Conservation (phyloP, 2,888 invertebrate species). For the Lasioglossum figueresi region DNA sequence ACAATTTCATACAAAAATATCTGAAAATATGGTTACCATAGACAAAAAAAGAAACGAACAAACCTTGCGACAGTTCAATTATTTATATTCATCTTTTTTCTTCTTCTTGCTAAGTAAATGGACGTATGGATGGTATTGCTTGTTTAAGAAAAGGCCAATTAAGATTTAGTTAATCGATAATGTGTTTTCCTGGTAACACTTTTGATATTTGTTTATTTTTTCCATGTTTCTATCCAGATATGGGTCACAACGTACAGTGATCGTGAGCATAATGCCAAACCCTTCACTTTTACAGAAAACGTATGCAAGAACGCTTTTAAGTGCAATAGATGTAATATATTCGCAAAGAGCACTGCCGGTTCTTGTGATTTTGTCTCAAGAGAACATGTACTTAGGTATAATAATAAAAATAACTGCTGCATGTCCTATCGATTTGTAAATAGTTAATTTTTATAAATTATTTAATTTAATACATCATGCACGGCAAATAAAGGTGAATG, state of each 20-base stretch:
- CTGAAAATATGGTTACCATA: conserved; percentile 2
- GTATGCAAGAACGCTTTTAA: conserved; percentile 78
- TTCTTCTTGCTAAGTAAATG: background rate
- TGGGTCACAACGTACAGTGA: conserved; percentile 77
- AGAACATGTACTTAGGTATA: conserved; percentile 75
- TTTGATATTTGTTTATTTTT: conserved; percentile 71
- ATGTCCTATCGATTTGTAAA: conserved; percentile 82
- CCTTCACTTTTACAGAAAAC: conserved; percentile 81
- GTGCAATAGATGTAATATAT: conserved; percentile 77
- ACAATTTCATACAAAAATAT: conserved; percentile 11
- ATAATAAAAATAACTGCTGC: conserved; percentile 74
- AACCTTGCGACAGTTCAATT: conserved; percentile 54
- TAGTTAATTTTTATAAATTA: conserved; percentile 83
- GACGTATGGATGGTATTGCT: conserved; percentile 3
- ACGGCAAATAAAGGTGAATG: conserved; percentile 64
- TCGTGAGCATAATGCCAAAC: conserved; percentile 77
- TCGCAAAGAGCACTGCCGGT: conserved; percentile 77
- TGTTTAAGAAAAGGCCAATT: conserved; percentile 7
- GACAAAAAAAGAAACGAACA: conserved; percentile 51
- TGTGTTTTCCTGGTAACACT: conserved; percentile 36
- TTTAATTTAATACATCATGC: conserved; percentile 71
- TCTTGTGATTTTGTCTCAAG: conserved; percentile 69
- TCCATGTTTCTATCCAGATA: conserved; percentile 77
- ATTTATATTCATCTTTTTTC: conserved; percentile 25
- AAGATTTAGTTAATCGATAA: conserved; percentile 32